Conservation (phyloP, 2,888 invertebrate species). For the Cryptocephalus moraei region DNA sequence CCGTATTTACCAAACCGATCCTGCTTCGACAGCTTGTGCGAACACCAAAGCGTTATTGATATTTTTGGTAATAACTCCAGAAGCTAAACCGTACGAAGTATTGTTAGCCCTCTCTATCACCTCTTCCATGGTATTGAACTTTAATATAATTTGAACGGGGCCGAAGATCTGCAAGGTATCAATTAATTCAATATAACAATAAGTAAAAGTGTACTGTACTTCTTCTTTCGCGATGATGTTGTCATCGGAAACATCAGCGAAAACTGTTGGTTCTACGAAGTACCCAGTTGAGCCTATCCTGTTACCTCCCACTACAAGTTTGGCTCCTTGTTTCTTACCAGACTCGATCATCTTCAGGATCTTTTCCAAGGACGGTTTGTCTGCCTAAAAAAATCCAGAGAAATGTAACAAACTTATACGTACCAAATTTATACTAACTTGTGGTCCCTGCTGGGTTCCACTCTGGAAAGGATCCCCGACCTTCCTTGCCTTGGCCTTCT, state of each 20-base stretch:
- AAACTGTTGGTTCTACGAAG: conserved; percentile 69
- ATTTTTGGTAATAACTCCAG: conserved; percentile 72
- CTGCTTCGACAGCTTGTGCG: conserved; percentile 64
- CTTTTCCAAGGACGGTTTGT: conserved; percentile 64
- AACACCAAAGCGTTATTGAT: conserved; percentile 66
- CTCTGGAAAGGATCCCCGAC: conserved; percentile 75
- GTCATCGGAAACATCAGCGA: conserved; percentile 64
- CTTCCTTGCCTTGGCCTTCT: conserved; percentile 55
- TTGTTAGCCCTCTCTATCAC: conserved; percentile 73
- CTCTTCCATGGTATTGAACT: conserved; percentile 69
- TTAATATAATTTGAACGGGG: conserved; percentile 77
- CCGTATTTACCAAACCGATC: conserved; percentile 65
- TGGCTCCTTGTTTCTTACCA: conserved; percentile 73
- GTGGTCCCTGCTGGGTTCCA: conserved; percentile 68
- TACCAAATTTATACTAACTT: conserved; percentile 30
- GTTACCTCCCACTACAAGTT: conserved; percentile 63
- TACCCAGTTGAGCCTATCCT: conserved; percentile 59
- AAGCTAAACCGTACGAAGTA: conserved; percentile 71
- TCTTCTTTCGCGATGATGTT: conserved; percentile 72
- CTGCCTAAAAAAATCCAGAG: conserved; percentile 42
- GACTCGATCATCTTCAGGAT: conserved; percentile 63
- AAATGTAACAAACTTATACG: no score
- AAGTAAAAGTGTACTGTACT: conserved; percentile 35
- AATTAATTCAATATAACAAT: not conserved
- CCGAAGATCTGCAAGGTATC: conserved; percentile 66